Conservation (phyloP, 2,113 vertebrate genomes). For the human region GRCh38 chr9:134997001-134997500, state of each 20-base stretch:
- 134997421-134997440: not conserved
- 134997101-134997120: not conserved
- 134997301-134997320: not conserved
- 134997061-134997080: not conserved
- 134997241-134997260: no score
- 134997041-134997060: not conserved
- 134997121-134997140: rapidly evolving
- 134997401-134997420: not conserved
- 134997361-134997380: not conserved
- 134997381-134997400: not conserved
- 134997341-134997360: rapidly evolving
- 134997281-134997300: not conserved
- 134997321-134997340: rapidly evolving
- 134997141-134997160: not conserved
- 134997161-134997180: not conserved
- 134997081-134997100: rapidly evolving
- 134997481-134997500: not conserved
- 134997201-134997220: not conserved
- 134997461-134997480: not conserved
- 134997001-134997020: not conserved
- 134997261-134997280: rapidly evolving
- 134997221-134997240: no score
- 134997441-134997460: not conserved
- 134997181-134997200: no score
- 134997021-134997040: rapidly evolving